These are phyloP conservation scores for Ariolimax columbianus DNA, from an alignment of 2,888 invertebrate species.

Conservation along the genomic window DNA sequence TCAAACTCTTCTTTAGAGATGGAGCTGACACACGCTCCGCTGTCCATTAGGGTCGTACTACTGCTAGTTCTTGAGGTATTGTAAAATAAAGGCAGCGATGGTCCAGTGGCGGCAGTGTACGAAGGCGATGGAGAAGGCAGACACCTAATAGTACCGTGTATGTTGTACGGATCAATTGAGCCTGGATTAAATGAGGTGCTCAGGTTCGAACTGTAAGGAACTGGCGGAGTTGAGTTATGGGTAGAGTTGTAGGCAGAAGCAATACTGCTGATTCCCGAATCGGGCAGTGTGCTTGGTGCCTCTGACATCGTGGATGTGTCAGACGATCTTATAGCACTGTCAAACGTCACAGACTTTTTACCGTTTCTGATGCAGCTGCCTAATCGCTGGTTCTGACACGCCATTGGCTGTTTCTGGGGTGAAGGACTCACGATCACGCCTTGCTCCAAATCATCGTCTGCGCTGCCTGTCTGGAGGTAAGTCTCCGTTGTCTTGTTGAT, in stretches of 20 bases:
- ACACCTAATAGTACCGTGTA: not conserved
- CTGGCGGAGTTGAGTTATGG: not conserved
- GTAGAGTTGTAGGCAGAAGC: not conserved
- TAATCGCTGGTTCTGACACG: slow-evolving; percentile 5
- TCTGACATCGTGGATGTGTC: slow-evolving; percentile 33
- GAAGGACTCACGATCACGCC: not conserved
- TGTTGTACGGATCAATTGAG: not conserved
- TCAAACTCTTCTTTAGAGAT: not conserved
- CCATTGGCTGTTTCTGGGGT: slow-evolving; percentile 12
- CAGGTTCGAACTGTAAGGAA: not conserved
- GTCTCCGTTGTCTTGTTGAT: not conserved
- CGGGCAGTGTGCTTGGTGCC: not conserved
- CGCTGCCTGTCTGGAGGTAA: slow-evolving; percentile 14
- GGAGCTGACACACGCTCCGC: not conserved
- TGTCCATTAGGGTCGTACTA: not conserved
- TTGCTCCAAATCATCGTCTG: slow-evolving; percentile 15
- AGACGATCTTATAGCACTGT: slow-evolving; percentile 44
- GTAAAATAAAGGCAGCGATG: slow-evolving; percentile 16
- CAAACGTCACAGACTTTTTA: slow-evolving; percentile 54
- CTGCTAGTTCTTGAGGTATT: slow-evolving; percentile 20
- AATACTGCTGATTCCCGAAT: slow-evolving; percentile 15
- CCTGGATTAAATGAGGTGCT: slow-evolving; percentile 18
- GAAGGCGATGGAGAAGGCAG: not conserved
- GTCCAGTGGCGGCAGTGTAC: not conserved
- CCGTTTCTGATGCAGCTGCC: slow-evolving; percentile 26